Evolutionary conservation across 2,797 vertebrate genomes (phyloP).

Genomic region (Chlorospingus semifuscus): DNA sequence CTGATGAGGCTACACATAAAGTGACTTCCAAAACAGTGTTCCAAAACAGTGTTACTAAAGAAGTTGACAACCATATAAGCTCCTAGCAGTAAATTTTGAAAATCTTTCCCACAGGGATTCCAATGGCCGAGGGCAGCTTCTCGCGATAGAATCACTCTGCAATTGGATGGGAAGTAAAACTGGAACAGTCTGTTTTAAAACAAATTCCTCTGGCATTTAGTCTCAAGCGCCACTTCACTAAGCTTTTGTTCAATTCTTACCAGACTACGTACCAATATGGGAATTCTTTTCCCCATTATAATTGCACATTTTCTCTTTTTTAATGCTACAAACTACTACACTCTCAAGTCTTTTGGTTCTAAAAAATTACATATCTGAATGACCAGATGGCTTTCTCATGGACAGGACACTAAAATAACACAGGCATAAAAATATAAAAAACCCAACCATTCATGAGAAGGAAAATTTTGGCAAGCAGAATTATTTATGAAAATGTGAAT

Average conservation of each 20-base stretch:
- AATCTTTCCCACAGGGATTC: background rate
- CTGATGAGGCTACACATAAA: background rate
- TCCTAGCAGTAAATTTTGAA: background rate
- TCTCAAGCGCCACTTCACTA: background rate
- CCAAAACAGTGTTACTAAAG: background rate
- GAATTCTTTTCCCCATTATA: background rate
- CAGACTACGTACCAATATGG: background rate
- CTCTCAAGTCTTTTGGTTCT: background rate
- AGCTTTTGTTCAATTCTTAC: background rate
- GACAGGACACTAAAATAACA: background rate
- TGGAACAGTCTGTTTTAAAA: background rate
- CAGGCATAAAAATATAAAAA: background rate
- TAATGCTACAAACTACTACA: background rate
- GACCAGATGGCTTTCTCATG: background rate
- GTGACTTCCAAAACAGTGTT: background rate
- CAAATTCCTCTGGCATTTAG: background rate
- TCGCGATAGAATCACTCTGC: rapidly evolving
- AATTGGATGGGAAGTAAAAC: background rate
- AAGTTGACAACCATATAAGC: rapidly evolving
- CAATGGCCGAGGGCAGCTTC: background rate
- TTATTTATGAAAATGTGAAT: background rate
- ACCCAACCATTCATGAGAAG: background rate
- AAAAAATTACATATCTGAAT: background rate
- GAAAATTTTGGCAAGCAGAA: background rate
- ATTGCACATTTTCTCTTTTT: background rate